Evolutionary conservation across 2,888 invertebrate species (phyloP).

Genomic region (Spodoptera exigua): DNA sequence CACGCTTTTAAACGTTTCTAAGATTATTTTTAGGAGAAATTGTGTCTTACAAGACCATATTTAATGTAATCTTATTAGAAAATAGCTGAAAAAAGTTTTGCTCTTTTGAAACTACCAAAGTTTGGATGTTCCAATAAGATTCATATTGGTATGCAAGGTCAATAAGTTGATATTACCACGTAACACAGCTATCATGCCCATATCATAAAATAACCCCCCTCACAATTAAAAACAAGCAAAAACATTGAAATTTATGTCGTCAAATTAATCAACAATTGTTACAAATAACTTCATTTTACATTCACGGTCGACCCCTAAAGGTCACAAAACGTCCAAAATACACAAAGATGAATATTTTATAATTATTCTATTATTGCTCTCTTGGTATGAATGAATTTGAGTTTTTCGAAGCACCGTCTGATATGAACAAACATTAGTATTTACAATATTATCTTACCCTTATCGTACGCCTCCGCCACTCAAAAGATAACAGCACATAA

Average conservation of each 20-base stretch:
- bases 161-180: constrained; percentile 30
- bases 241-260: constrained; percentile 25
- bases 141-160: constrained; percentile 58
- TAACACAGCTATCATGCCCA: constrained; percentile 42
- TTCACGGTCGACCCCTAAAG: constrained; percentile 15
- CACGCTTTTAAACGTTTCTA: background rate
- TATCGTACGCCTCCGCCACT: constrained; percentile 81
- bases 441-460: constrained; percentile 78
- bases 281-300: constrained; percentile 1
- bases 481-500: constrained; percentile 84
- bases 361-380: constrained; percentile 44
- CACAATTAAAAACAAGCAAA: constrained; percentile 20
- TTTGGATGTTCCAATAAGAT: constrained; percentile 64
- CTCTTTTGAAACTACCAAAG: constrained; percentile 38
- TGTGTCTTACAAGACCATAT: too few species aligned
- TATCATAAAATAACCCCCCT: constrained; percentile 37
- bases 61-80: constrained; percentile 2
- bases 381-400: constrained; percentile 47
- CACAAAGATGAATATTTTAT: constrained; percentile 36
- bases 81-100: constrained; percentile 19
- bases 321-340: constrained; percentile 29
- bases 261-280: constrained; percentile 11
- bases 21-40: background rate
- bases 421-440: constrained; percentile 68
- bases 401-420: constrained; percentile 66